Percentiles rank a stretch among this genome's conserved stretches.
Conservation (phyloP, 1,140 invertebrate genomes). For the Diprion similis region DNA sequence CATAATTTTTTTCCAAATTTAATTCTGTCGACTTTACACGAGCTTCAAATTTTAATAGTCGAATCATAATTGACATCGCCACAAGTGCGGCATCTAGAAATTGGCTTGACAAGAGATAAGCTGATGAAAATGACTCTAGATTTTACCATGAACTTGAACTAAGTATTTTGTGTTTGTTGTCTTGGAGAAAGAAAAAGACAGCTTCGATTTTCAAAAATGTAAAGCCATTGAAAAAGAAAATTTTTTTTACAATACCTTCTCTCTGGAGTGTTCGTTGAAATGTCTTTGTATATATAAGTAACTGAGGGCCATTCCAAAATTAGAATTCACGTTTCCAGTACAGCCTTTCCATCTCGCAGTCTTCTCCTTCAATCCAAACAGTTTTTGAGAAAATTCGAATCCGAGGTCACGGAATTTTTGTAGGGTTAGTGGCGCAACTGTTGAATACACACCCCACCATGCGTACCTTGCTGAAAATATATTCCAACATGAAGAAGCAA, state of each 20-base stretch:
- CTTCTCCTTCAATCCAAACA: conserved; percentile 68
- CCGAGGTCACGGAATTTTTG: conserved; percentile 67
- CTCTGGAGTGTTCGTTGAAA: conserved; percentile 72
- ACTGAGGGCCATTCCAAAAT: conserved; percentile 81
- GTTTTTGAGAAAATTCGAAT: conserved; percentile 68
- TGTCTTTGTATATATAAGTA: conserved; percentile 76
- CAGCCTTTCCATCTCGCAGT: conserved; percentile 77
- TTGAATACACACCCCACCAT: conserved; percentile 74
- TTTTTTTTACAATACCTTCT: conserved; percentile 64
- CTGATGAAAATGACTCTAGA: too few relatives aligned
- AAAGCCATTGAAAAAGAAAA: conserved; percentile 4
- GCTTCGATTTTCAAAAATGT: not conserved
- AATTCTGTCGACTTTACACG: too few relatives aligned
- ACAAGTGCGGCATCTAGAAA: too few relatives aligned
- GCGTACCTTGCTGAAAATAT: conserved; percentile 65
- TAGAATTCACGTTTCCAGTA: conserved; percentile 76
- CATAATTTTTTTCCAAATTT: too few relatives aligned
- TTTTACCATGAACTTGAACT: too few relatives aligned
- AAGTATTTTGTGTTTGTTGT: too few relatives aligned
- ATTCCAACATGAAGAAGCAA: not conserved
- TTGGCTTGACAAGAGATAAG: too few relatives aligned
- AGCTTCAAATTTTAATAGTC: too few relatives aligned
- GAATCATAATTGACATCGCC: too few relatives aligned
- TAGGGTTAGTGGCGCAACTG: conserved; percentile 69
- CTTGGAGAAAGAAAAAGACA: not conserved